Conservation (phyloP, 2,797 vertebrate species). For the Falco peregrinus region DNA sequence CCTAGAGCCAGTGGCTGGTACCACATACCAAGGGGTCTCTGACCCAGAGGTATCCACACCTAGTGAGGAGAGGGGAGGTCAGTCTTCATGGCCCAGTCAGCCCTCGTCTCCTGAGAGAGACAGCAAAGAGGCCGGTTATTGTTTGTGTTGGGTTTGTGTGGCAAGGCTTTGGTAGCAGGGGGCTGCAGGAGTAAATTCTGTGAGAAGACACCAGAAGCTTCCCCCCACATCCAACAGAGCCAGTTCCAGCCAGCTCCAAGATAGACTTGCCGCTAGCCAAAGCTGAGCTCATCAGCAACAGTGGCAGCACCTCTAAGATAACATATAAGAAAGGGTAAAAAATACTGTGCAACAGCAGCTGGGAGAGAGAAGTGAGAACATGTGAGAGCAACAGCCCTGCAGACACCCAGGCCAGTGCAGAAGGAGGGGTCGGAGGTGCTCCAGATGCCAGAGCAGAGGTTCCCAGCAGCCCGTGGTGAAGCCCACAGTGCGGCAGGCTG, state of each 20-base stretch:
- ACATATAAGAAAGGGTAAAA: too few relatives aligned
- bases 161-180: not conserved
- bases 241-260: not conserved
- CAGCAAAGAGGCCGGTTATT: not conserved
- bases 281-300: accelerated
- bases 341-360: too few relatives aligned
- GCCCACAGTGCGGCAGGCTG: too few relatives aligned
- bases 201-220: not conserved
- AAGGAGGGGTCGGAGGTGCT: too few relatives aligned
- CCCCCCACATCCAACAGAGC: not conserved
- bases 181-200: not conserved
- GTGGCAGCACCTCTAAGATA: not conserved
- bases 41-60: not conserved
- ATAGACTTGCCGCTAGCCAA: accelerated
- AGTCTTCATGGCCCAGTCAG: not conserved
- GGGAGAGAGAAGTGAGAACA: too few relatives aligned
- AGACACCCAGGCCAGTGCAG: too few relatives aligned
- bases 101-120: not conserved
- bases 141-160: not conserved
- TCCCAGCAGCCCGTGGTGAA: too few relatives aligned
- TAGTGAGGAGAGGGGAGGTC: not conserved
- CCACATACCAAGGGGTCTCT: not conserved
- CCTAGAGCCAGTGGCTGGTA: not conserved
- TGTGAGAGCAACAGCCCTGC: too few relatives aligned
- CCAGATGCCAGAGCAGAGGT: too few relatives aligned